phyloP scores from a whole-genome alignment of 2,797 vertebrate genomes.

The Sebastes minor region DNA sequence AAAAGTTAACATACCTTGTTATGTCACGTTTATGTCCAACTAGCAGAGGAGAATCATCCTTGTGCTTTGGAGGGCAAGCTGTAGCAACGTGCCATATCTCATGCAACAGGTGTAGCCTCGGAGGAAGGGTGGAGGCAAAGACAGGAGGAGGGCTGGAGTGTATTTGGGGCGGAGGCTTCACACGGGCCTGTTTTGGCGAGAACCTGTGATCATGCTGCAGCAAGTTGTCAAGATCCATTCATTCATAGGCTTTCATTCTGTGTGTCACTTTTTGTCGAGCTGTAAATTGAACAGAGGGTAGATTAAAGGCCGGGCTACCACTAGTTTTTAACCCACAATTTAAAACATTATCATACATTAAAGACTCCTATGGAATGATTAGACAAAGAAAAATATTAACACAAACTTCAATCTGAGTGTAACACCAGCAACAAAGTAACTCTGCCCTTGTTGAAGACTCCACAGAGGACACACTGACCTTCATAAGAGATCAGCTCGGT shows the following conservation, averaged over 20 bases:
- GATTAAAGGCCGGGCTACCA: neutral
- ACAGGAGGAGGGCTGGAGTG: conserved; percentile 27
- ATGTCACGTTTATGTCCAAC: neutral
- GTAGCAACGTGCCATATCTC: conserved; percentile 32
- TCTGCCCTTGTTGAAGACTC: conserved; percentile 40
- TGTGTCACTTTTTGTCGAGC: neutral
- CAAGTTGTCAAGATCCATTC: conserved; percentile 23
- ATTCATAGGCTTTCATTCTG: neutral
- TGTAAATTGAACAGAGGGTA: neutral
- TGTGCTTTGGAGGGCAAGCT: conserved; percentile 16
- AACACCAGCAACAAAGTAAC: conserved; percentile 3
- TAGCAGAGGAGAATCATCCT: neutral
- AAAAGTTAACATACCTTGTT: conserved; percentile 43
- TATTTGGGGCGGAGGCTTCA: conserved; percentile 20
- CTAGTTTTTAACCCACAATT: neutral
- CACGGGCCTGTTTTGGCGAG: neutral
- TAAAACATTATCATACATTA: neutral
- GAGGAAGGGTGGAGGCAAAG: conserved; percentile 56
- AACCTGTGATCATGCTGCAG: conserved; percentile 12
- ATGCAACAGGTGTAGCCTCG: conserved; percentile 66
- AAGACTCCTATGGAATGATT: neutral
- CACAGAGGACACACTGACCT: conserved; percentile 46
- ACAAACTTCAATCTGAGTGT: neutral
- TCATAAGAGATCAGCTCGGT: conserved; percentile 56
- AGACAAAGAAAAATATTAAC: neutral